Evolutionary conservation across 2,113 vertebrate genomes (phyloP).

Genomic region (Phycodurus eques): DNA sequence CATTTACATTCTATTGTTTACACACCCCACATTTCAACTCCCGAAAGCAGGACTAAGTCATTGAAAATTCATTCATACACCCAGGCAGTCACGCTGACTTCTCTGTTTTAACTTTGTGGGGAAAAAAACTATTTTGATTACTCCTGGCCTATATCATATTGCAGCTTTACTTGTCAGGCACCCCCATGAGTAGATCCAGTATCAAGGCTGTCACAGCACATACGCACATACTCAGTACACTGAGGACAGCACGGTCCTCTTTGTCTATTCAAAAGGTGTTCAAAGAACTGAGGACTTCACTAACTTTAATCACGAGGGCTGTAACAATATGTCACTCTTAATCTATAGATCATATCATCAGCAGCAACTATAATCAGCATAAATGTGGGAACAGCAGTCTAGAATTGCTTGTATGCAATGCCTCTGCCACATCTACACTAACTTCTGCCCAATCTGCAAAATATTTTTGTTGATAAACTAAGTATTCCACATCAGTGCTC

Average conservation of each 20-base stretch:
- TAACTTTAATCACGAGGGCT: not conserved
- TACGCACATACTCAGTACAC: not conserved
- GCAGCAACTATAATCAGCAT: not conserved
- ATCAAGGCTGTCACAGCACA: not conserved
- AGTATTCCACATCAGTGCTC: not conserved
- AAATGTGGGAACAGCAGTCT: not conserved
- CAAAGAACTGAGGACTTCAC: not conserved
- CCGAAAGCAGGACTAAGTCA: not conserved
- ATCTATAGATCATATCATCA: not conserved
- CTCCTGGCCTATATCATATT: not conserved
- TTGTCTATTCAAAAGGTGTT: not conserved
- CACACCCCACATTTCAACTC: not conserved
- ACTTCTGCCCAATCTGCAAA: not conserved
- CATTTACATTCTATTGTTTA: not conserved
- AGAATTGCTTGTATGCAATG: not conserved
- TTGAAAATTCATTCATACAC: not conserved
- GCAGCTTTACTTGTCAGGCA: constrained; percentile 1
- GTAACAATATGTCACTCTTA: not conserved
- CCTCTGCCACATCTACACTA: not conserved
- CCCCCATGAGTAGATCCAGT: not conserved
- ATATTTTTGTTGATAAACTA: not conserved
- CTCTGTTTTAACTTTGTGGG: not conserved
- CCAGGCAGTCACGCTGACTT: not conserved
- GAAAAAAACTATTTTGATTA: not conserved
- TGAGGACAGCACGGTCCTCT: not conserved